These are phyloP conservation scores for Bimastos eiseni DNA, from an alignment of 2,888 invertebrate species.

Conservation along the genomic window DNA sequence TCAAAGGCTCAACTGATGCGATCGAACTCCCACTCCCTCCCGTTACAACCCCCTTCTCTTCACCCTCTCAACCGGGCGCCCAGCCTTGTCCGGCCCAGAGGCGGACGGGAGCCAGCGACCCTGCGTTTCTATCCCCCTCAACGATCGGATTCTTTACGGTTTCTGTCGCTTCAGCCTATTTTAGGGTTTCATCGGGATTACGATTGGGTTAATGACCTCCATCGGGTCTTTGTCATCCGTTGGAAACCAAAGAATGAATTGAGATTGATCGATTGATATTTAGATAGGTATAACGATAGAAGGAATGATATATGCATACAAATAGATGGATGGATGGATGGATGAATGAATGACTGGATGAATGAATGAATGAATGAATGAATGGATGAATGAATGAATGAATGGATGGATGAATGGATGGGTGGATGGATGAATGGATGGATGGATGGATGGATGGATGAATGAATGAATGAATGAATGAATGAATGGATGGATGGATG, in stretches of 20 bases:
- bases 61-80: neutral
- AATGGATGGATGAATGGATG: too few species aligned
- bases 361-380: too few species aligned
- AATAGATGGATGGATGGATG: too few species aligned
- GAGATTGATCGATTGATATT: too few species aligned
- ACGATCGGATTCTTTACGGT: neutral
- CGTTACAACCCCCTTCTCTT: neutral
- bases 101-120: neutral
- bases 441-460: neutral
- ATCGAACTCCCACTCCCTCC: neutral
- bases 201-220: neutral
- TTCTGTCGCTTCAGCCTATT: neutral
- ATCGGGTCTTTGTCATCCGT: neutral
- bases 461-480: too few species aligned
- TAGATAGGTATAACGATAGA: too few species aligned
- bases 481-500: too few species aligned
- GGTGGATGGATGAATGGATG: too few species aligned
- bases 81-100: neutral
- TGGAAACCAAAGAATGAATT: neutral
- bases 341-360: too few species aligned
- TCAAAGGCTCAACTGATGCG: neutral
- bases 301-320: too few species aligned
- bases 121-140: neutral
- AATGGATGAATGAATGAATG: too few species aligned
- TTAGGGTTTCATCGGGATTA: too few species aligned